Evolutionary conservation across 2,113 vertebrate species (phyloP), one percentile per base, ranked within the genome.

Genomic region (Hemiscyllium ocellatum): DNA sequence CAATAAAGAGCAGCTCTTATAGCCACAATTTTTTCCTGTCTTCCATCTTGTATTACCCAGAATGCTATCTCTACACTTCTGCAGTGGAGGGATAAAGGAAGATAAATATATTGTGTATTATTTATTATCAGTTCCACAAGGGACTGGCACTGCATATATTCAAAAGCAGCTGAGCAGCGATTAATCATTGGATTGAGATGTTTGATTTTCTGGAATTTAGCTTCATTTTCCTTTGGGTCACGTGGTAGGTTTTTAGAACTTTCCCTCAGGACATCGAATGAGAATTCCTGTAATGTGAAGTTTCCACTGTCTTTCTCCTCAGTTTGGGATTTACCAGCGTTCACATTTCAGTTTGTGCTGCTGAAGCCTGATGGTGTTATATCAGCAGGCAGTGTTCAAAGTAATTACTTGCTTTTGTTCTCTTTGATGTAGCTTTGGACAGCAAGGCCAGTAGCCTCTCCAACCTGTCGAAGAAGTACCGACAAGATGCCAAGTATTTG

Each of bases 401-500:
- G 61, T 90, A 90, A 90, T 90, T 4, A 12, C 15, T 52, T 86
- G 83, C 95, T 66, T 52, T 91, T 76, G 17, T 47, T 69, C 68
- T 76, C 91, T 87, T 50, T 91, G 96, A 95, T 96, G 96, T 98
- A 99, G 99, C 98, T n/a, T 97, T 99, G 76, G 99, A 99, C 97
- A 99, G 99, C 87, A 99, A 99, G 97, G 99, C 99, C 97, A 99
- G 98, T 97, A 99, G 99, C 97, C 96, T 99, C 97, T 99, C 99
- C 97, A 99, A 98, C 97, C 97, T 99, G 97, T 99, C 99, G 42
- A 99, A 99, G 98, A 99, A 99, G 97, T 99, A 99, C 98, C 98
- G 99, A 96, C 99, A 99, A 96, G 99, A 99, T 0, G 99, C 99
- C 0, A 99, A 99, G 97, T 99, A 99, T 96, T 98, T 99, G 98